Evolutionary conservation across 2,113 vertebrate species (phyloP).

Genomic region (Porphyrio hochstetteri): DNA sequence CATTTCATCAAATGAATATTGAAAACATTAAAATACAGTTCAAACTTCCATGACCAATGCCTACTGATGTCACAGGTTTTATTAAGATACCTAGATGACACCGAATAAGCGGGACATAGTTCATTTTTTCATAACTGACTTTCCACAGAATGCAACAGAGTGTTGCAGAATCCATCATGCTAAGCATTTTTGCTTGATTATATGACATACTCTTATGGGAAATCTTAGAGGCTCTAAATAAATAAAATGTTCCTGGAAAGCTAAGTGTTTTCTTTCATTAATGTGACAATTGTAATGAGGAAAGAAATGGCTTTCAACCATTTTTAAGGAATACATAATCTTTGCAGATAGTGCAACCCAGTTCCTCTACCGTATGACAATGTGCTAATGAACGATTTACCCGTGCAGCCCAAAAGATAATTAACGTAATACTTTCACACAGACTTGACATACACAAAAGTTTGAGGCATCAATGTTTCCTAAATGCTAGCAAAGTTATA

Average conservation of each 20-base stretch:
- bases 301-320: neutral
- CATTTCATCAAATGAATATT: neutral
- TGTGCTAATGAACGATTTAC: neutral
- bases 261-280: neutral
- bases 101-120: neutral
- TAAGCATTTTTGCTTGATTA: slow-evolving; percentile 20
- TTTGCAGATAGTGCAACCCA: neutral
- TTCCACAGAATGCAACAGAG: neutral
- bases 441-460: neutral
- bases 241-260: slow-evolving; percentile 26
- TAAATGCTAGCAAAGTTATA: neutral
- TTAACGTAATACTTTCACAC: neutral
- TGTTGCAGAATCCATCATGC: neutral
- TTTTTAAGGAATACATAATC: neutral
- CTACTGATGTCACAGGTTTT: neutral
- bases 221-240: neutral
- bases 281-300: neutral
- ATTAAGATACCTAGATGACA: neutral
- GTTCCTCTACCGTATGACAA: neutral
- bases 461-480: neutral
- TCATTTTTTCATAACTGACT: neutral
- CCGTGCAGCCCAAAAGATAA: neutral
- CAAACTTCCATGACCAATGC: neutral
- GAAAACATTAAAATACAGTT: neutral
- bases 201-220: neutral